Evolutionary conservation across 2,113 vertebrate genomes (phyloP).

Genomic region (Crypturellus undulatus): DNA sequence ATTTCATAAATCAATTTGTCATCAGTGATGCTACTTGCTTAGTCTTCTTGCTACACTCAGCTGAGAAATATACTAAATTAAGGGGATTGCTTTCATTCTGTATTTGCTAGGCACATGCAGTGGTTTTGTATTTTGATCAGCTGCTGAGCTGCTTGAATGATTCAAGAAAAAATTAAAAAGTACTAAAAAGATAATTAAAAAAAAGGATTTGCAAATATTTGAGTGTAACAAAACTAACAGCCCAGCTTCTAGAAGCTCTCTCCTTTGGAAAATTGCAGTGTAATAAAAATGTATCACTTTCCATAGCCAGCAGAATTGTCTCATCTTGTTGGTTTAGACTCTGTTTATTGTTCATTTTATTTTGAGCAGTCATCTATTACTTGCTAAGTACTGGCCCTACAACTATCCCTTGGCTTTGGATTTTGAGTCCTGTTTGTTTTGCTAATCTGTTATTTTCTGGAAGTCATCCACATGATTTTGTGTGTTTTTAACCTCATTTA

Average conservation of each 20-base stretch:
- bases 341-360: conserved; percentile 21
- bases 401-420: not conserved
- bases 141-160: conserved; percentile 24
- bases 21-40: conserved; percentile 30
- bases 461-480: conserved; percentile 32
- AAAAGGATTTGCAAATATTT: conserved; percentile 34
- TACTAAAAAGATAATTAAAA: too few species aligned
- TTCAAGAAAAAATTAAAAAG: conserved; percentile 12
- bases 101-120: not conserved
- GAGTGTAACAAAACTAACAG: not conserved
- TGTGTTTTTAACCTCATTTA: conserved; percentile 65
- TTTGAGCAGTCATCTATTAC: not conserved
- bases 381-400: not conserved
- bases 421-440: conserved; percentile 51
- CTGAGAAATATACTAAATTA: conserved; percentile 20
- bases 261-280: conserved; percentile 11
- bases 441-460: conserved; percentile 32
- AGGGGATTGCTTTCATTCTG: not conserved
- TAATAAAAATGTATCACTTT: not conserved
- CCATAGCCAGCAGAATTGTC: conserved; percentile 15
- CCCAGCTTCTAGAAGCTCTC: conserved; percentile 3
- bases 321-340: not conserved
- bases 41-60: conserved; percentile 9
- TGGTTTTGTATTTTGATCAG: conserved; percentile 47
- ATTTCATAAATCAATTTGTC: conserved; percentile 25